Percentiles rank a stretch among this genome's conserved stretches.
These are phyloP conservation scores for Riptortus pedestris DNA, from an alignment of 1,140 invertebrate genomes.

Conservation along the genomic window DNA sequence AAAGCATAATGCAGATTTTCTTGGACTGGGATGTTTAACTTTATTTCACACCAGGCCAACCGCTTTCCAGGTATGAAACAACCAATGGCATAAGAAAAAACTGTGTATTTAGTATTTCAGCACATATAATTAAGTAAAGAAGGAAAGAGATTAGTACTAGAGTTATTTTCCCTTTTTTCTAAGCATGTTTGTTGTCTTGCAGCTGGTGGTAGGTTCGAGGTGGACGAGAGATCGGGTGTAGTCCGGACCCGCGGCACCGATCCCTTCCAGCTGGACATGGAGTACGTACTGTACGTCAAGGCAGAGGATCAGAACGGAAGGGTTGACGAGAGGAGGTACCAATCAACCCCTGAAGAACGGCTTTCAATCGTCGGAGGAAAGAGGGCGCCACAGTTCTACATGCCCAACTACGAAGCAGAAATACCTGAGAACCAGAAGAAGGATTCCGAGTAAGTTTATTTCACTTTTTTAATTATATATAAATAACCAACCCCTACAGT, in stretches of 20 bases:
- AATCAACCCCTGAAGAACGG: conserved; percentile 76
- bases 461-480: not conserved
- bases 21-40: too few species aligned
- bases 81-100: too few species aligned
- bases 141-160: too few species aligned
- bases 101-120: too few species aligned
- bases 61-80: too few species aligned
- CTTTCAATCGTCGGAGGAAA: conserved; percentile 88
- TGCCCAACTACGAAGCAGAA: conserved; percentile 83
- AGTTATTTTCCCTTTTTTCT: too few species aligned
- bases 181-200: too few species aligned
- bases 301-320: conserved; percentile 90
- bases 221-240: conserved; percentile 84
- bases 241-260: conserved; percentile 83
- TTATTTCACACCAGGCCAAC: too few species aligned
- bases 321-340: conserved; percentile 75
- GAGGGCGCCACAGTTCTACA: conserved; percentile 85
- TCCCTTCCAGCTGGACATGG: conserved; percentile 88
- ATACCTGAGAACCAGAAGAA: conserved; percentile 93
- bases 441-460: conserved; percentile 75
- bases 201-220: conserved; percentile 70
- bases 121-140: too few species aligned
- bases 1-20: too few species aligned
- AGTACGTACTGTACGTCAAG: conserved; percentile 90
- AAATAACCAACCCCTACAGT: too few species aligned